phyloP scores from a whole-genome alignment of 2,113 vertebrate genomes.

The Rhineura floridana region DNA sequence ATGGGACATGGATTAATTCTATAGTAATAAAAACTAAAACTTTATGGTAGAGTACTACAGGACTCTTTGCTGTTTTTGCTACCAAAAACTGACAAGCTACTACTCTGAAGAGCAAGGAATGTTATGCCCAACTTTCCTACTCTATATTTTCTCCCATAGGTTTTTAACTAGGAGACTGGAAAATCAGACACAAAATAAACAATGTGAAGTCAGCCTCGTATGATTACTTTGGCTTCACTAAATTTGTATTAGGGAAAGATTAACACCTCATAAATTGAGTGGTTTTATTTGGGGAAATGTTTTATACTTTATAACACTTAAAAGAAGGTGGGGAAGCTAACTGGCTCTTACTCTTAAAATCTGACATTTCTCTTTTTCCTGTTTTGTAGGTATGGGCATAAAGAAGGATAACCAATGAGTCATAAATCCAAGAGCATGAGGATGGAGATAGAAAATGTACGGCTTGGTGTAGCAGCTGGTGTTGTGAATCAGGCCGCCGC shows the following conservation, averaged over 20 bases:
- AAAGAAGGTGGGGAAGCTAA: not conserved
- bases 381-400: accelerated
- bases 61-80: not conserved
- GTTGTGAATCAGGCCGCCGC: constrained; percentile 99
- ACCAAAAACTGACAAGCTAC: not conserved
- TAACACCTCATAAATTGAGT: not conserved
- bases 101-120: not conserved
- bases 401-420: not conserved
- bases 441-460: not conserved
- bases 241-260: not conserved
- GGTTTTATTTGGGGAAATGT: not conserved
- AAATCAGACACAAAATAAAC: not conserved
- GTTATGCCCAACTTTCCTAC: not conserved
- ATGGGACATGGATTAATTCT: no score
- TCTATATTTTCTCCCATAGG: not conserved
- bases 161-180: accelerated
- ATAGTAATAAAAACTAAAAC: not conserved
- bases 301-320: not conserved
- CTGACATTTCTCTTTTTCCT: constrained; percentile 61
- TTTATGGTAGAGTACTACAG: not conserved
- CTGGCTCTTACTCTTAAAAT: accelerated
- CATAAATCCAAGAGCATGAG: not conserved
- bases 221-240: accelerated
- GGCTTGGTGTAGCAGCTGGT: constrained; percentile 96
- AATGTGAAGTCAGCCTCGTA: not conserved